phyloP scores from a whole-genome alignment of 2,797 vertebrate genomes.

The Diceros bicornis region DNA sequence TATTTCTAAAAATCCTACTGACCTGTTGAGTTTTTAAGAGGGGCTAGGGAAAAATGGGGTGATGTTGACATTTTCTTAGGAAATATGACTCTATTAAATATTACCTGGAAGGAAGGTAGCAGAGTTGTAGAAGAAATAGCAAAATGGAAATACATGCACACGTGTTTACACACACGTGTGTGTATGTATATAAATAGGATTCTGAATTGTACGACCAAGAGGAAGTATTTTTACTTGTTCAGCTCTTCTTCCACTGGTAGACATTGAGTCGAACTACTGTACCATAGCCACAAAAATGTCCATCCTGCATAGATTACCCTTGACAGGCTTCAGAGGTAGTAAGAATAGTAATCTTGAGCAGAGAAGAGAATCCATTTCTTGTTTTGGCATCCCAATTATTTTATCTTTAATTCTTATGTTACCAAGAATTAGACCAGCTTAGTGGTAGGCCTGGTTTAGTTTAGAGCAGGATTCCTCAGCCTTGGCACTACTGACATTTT shows the following conservation, averaged over 20 bases:
- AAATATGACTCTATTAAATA: slow-evolving; percentile 35
- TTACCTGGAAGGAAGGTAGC: slow-evolving; percentile 9
- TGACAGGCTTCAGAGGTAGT: slow-evolving; percentile 3
- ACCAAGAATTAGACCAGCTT: slow-evolving; percentile 60
- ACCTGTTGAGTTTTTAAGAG: slow-evolving; percentile 3
- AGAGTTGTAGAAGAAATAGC: slow-evolving; percentile 54
- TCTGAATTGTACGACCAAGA: slow-evolving; percentile 43
- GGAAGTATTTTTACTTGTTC: slow-evolving; percentile 55
- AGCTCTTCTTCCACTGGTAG: not conserved
- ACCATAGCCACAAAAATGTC: slow-evolving; percentile 10
- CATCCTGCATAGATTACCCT: not conserved
- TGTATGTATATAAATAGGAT: slow-evolving; percentile 33
- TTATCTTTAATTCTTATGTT: slow-evolving; percentile 58
- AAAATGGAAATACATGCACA: slow-evolving; percentile 19
- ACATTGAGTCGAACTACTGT: not conserved
- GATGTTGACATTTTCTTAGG: slow-evolving; percentile 38
- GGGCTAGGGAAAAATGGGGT: not conserved
- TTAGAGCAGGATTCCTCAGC: slow-evolving; percentile 38
- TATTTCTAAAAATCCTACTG: slow-evolving; percentile 49
- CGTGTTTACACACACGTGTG: not conserved
- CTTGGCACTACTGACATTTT: slow-evolving; percentile 31
- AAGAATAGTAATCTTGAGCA: slow-evolving; percentile 51
- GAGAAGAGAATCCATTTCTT: slow-evolving; percentile 13
- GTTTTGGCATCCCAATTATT: slow-evolving; percentile 17
- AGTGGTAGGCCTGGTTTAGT: slow-evolving; percentile 37